A percentile compares a stretch with the other conserved stretches of the same genome.
phyloP scores from a whole-genome alignment of 23 tunicate species.

The Styela clava region DNA sequence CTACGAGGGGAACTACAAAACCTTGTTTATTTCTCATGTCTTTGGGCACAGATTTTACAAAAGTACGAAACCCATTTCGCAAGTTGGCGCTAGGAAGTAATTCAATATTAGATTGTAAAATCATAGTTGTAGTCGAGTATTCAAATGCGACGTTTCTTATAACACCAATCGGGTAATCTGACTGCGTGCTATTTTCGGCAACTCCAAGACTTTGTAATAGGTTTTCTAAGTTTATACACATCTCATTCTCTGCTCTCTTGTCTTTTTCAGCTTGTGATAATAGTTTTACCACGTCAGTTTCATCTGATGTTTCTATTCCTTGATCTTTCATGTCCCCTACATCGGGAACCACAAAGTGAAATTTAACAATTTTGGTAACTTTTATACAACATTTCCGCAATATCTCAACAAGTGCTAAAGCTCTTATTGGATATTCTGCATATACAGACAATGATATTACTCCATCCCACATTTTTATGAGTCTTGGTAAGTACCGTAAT shows the following conservation, averaged over 20 bases:
- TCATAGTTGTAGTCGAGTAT: background rate
- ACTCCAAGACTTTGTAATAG: background rate
- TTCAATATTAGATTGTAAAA: background rate
- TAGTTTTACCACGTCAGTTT: background rate
- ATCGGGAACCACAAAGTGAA: constrained; percentile 32
- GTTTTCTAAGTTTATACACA: background rate
- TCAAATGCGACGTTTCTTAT: background rate
- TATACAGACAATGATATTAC: constrained; percentile 36
- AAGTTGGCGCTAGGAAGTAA: background rate
- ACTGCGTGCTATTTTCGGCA: background rate
- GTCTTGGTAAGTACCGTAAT: background rate
- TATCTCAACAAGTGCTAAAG: background rate
- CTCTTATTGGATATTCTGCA: background rate
- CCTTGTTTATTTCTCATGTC: background rate
- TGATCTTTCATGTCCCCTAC: background rate
- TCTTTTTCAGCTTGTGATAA: background rate
- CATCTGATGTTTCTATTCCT: background rate
- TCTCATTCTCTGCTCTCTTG: background rate
- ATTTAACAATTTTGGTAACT: background rate
- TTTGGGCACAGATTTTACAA: background rate
- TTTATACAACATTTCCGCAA: constrained; percentile 23
- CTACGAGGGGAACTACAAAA: background rate
- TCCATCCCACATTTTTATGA: constrained; percentile 27
- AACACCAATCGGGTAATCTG: background rate
- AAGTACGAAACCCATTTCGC: background rate